Base-by-base conservation (phyloP, 2,888 invertebrate genomes). In the Orthosia gothica region DNA sequence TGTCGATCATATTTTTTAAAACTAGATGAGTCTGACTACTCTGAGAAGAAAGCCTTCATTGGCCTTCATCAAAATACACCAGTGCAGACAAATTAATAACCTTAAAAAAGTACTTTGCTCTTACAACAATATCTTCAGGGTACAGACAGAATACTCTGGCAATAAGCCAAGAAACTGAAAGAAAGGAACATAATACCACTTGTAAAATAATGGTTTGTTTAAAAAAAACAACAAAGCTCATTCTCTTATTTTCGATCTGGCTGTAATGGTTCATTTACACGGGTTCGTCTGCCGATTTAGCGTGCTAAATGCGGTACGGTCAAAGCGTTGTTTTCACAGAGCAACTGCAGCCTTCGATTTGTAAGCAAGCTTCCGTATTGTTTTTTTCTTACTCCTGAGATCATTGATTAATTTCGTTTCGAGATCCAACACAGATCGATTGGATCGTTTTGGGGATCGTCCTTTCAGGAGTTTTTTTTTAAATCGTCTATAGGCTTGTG, bases 71-170 rank as follows among this genome's bases (percentile, higher is more conserved):
- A 54, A 54, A 54, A 4, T 54, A n/a, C 3, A n/a, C 11, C 12
- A 20, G 4, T 54, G 47, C 55, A 55, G 55, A 47, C 32, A 47
- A 26, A 50, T 26, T 1, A 20, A 77, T 52, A 32, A 52, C 23
- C 23, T 32, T 50, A 13, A 32, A 54, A 32, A 54, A 23, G 18
- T 71, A 52, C n/a, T 9, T 5, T 45, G 18, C 13, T 79, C 40
- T 50, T n/a, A 59, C 32, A 54, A 74, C 52, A 54, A 74, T 54
- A 81, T 59, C 59, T 73, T 54, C 18, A 40, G 55, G 13, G 16
- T 52, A 54, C 15, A 23, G 12, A 63, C n/a, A 23, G 12, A 63
- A 16, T 54, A n/a, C 9, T 49, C 66, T 77, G 82, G 82, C 76
- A n/a, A 18, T 47, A 45, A 23, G 49, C 77, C 82, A 82, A 59